Percentiles rank a stretch among this genome's conserved stretches.
Conservation (phyloP, 1,140 invertebrate genomes). For the Drosophila hydei region DNA sequence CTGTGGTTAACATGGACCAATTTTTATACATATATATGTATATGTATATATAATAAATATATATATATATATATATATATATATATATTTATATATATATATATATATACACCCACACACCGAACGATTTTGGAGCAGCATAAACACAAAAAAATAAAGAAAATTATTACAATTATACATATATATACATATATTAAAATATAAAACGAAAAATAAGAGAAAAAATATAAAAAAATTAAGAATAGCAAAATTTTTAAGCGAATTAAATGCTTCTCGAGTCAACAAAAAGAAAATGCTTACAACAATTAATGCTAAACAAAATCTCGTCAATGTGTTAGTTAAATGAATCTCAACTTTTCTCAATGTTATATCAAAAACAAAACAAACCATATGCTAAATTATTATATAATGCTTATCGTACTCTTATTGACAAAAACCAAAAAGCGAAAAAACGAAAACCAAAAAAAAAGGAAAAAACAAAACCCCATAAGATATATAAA, state of each 20-base stretch:
- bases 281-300: conserved; percentile 50
- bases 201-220: conserved; percentile 23
- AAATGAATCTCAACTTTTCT: conserved; percentile 83
- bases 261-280: conserved; percentile 63
- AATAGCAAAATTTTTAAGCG: conserved; percentile 77
- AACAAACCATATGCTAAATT: conserved; percentile 52
- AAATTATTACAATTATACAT: conserved; percentile 53
- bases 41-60: conserved; percentile 31
- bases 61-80: conserved; percentile 9
- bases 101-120: conserved; percentile 39
- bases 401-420: conserved; percentile 49
- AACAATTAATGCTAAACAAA: conserved; percentile 60
- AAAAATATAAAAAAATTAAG: conserved; percentile 29
- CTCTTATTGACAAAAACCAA: conserved; percentile 28
- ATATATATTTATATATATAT: conserved; percentile 19
- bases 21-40: conserved; percentile 56
- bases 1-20: conserved; percentile 80
- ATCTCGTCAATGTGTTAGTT: conserved; percentile 79
- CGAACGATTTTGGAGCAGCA: conserved; percentile 40
- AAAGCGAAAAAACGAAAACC: no score
- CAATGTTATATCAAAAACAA: conserved; percentile 65
- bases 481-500: conserved; percentile 20
- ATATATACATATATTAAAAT: conserved; percentile 46
- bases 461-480: conserved; percentile 25
- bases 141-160: conserved; percentile 16